Conservation (phyloP, 2,113 vertebrate genomes). For the Myotis davidii region DNA sequence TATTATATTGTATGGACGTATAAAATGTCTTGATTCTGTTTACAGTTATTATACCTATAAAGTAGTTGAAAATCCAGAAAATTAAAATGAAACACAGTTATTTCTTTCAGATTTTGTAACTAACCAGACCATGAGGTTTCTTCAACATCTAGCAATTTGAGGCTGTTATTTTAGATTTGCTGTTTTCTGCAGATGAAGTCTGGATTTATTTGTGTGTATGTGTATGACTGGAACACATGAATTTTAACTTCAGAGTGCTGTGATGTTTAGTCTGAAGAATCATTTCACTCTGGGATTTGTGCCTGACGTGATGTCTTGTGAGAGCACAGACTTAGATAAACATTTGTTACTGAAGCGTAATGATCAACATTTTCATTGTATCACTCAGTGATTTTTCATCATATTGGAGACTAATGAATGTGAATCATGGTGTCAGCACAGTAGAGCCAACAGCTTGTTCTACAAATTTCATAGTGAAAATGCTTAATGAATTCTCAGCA, state of each 20-base stretch:
- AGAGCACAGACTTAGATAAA: neutral
- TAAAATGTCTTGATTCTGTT: constrained; percentile 7
- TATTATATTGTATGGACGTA: neutral
- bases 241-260: constrained; percentile 11
- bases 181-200: neutral
- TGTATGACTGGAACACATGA: neutral
- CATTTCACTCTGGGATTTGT: constrained; percentile 16
- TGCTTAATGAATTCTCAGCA: constrained; percentile 52
- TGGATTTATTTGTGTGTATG: constrained; percentile 26
- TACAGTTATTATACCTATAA: neutral
- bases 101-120: constrained; percentile 42
- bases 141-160: neutral
- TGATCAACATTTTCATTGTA: constrained; percentile 42
- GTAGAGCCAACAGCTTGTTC: neutral
- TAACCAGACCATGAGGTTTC: neutral
- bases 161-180: constrained; percentile 18
- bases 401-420: constrained; percentile 69
- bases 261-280: neutral
- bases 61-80: neutral
- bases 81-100: neutral
- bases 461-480: constrained; percentile 32
- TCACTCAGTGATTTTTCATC: constrained; percentile 49
- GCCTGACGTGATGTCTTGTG: neutral
- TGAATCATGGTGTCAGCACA: neutral
- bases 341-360: neutral